These are phyloP conservation scores for Siderastrea radians DNA, from an alignment of 92 coral and sea anemone genomes.

Conservation along the genomic window DNA sequence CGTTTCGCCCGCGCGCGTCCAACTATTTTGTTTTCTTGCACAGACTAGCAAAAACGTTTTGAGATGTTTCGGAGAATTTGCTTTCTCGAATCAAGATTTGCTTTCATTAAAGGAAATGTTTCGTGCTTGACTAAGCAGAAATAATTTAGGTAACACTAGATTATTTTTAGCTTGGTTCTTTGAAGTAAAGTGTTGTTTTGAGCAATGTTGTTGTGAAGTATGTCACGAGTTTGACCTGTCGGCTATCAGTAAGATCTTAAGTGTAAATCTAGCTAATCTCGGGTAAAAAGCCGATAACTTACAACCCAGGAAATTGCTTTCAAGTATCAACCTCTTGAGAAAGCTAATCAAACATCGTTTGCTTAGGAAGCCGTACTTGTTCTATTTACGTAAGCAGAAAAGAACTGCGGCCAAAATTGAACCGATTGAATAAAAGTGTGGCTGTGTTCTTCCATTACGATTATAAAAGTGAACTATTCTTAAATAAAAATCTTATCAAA, in stretches of 20 bases:
- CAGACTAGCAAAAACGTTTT: too few species aligned
- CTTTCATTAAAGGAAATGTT: background rate
- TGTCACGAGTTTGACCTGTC: background rate
- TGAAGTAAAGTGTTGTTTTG: background rate
- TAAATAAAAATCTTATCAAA: too few species aligned
- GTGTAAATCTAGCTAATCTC: too few species aligned
- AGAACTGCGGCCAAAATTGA: background rate
- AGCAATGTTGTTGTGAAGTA: background rate
- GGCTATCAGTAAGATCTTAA: background rate
- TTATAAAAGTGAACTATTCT: too few species aligned
- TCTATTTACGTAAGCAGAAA: background rate
- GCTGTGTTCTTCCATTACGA: too few species aligned
- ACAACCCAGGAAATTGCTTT: background rate
- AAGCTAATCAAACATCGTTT: background rate
- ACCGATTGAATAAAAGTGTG: too few species aligned
- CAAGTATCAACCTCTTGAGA: background rate
- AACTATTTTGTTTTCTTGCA: too few species aligned
- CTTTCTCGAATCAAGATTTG: background rate
- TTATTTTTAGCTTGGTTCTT: background rate
- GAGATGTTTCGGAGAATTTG: background rate
- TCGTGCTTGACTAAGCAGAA: background rate
- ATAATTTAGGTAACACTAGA: background rate
- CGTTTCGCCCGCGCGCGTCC: background rate
- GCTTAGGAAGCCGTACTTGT: background rate
- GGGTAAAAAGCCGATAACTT: too few species aligned